phyloP scores from a whole-genome alignment of 2,113 vertebrate genomes.

The Psammodynastes pulverulentus region DNA sequence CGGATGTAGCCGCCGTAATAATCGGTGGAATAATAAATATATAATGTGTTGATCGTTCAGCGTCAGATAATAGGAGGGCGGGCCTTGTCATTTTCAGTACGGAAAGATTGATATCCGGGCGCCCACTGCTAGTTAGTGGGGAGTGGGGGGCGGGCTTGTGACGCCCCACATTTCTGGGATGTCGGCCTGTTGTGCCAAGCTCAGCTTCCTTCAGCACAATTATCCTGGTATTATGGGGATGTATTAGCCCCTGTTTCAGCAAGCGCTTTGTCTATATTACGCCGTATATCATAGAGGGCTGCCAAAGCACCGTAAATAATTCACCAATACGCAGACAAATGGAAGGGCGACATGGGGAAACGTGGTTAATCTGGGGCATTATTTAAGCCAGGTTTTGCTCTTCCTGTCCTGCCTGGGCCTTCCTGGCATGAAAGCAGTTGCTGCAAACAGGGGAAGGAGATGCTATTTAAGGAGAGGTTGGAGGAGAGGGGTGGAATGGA shows the following conservation, averaged over 20 bases:
- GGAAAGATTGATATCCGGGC: conserved; percentile 15
- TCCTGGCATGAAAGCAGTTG: background rate
- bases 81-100: conserved; percentile 26
- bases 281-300: conserved; percentile 42
- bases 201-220: conserved; percentile 53
- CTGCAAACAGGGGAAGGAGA: background rate
- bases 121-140: conserved; percentile 40
- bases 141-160: conserved; percentile 38
- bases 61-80: conserved; percentile 48
- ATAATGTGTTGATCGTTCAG: conserved; percentile 58
- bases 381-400: conserved; percentile 9
- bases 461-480: background rate
- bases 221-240: conserved; percentile 49
- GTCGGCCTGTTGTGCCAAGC: conserved; percentile 33
- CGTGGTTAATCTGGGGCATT: conserved; percentile 28
- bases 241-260: conserved; percentile 44
- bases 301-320: conserved; percentile 53
- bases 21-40: conserved; percentile 57
- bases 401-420: background rate
- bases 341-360: conserved; percentile 33
- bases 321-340: conserved; percentile 46
- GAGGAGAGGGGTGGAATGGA: background rate
- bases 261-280: conserved; percentile 50
- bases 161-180: conserved; percentile 32
- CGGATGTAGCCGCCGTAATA: conserved; percentile 58